Percentiles rank a stretch among this genome's conserved stretches.
These are phyloP conservation scores for Chymomyza procnemis DNA, from an alignment of 2,888 invertebrate genomes.

Conservation along the genomic window DNA sequence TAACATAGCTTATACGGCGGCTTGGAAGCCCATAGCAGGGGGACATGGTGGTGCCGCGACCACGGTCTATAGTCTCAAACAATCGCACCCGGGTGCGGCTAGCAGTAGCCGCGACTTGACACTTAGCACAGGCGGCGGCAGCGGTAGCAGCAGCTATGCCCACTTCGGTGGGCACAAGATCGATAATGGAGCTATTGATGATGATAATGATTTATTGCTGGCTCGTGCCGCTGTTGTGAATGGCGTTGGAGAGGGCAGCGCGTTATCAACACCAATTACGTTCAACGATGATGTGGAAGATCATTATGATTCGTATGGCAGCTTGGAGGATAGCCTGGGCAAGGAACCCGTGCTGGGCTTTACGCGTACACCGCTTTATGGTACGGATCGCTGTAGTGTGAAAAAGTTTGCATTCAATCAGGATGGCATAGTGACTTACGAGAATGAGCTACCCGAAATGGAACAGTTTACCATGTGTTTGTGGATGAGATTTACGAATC, in stretches of 20 bases:
- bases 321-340: conserved; percentile 42
- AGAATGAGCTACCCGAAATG: conserved; percentile 84
- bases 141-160: conserved; percentile 40
- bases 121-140: conserved; percentile 38
- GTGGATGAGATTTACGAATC: conserved; percentile 91
- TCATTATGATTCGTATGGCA: conserved; percentile 59
- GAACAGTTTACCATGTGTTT: conserved; percentile 91
- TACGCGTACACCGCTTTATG: conserved; percentile 41
- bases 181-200: conserved; percentile 8
- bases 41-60: conserved; percentile 40
- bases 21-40: conserved; percentile 57
- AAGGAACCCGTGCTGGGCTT: conserved; percentile 38
- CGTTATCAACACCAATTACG: conserved; percentile 27
- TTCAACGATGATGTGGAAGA: conserved; percentile 48
- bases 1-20: conserved; percentile 1
- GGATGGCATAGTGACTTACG: conserved; percentile 85
- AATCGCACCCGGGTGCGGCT: conserved; percentile 75
- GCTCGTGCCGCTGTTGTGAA: conserved; percentile 35
- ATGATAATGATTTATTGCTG: conserved; percentile 38
- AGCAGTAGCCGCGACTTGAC: conserved; percentile 55
- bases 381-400: conserved; percentile 82
- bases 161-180: conserved; percentile 28
- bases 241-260: conserved; percentile 17
- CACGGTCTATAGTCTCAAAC: conserved; percentile 70
- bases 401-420: conserved; percentile 85